Evolutionary conservation across 2,113 vertebrate genomes (phyloP).

Genomic region (Callorhinus ursinus): DNA sequence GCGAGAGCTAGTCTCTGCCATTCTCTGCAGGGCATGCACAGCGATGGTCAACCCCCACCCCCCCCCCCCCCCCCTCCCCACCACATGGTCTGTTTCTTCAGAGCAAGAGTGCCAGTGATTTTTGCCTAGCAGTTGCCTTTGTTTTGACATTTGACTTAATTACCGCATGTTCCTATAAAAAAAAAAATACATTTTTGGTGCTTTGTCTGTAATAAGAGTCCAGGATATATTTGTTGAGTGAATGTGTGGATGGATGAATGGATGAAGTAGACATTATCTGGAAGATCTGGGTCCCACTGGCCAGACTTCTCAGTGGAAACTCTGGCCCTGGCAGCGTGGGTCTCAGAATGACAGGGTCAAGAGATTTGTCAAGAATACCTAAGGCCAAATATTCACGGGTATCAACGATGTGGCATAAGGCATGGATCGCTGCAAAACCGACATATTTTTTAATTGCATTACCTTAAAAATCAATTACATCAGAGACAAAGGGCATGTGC

Average conservation of each 20-base stretch:
- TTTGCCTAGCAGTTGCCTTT: background rate
- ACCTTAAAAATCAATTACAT: slow-evolving; percentile 2
- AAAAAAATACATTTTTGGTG: background rate
- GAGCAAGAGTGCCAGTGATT: background rate
- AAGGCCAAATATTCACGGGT: background rate
- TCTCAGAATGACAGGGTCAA: background rate
- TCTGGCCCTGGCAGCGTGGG: fast-evolving
- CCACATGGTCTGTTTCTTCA: background rate
- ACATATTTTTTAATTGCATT: background rate
- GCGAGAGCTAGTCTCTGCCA: background rate
- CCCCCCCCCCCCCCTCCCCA: too few species aligned
- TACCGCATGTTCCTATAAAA: background rate
- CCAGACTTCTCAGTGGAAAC: background rate
- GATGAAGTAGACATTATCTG: background rate
- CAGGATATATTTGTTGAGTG: background rate
- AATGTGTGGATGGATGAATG: background rate
- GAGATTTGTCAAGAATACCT: background rate
- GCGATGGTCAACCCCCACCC: fast-evolving
- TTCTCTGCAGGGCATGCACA: fast-evolving
- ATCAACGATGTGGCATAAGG: too few species aligned
- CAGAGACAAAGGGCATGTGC: background rate
- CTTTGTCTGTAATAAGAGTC: fast-evolving
- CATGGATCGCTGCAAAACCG: background rate
- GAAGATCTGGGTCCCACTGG: background rate
- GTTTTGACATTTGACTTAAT: background rate